phyloP scores from a whole-genome alignment of 2,797 vertebrate species.

The Hafferia zeledoni region DNA sequence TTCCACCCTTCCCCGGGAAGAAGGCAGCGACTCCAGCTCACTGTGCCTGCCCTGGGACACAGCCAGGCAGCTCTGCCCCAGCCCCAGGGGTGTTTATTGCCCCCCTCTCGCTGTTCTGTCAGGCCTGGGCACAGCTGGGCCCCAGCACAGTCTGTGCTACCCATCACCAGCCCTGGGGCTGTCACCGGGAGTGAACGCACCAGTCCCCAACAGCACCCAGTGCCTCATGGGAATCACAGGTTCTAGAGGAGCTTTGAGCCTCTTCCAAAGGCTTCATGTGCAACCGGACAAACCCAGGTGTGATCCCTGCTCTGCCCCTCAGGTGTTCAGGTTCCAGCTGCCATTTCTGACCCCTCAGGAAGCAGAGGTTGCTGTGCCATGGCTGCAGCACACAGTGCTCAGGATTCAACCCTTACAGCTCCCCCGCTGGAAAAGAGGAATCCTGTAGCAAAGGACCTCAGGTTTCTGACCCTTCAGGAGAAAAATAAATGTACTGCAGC shows the following conservation, averaged over 20 bases:
- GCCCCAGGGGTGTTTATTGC: too few relatives aligned
- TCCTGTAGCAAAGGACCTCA: fast-evolving
- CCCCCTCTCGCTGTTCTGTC: background rate
- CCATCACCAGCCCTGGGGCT: background rate
- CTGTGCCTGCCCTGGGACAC: background rate
- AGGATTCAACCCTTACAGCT: background rate
- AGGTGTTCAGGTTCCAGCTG: background rate
- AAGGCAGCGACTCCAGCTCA: too few relatives aligned
- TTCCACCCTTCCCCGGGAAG: fast-evolving
- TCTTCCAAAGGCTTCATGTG: fast-evolving
- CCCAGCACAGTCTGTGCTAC: background rate
- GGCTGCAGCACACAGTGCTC: fast-evolving
- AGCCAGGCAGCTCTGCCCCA: background rate
- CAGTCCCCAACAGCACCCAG: background rate
- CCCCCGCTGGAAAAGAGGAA: fast-evolving
- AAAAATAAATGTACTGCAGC: fast-evolving
- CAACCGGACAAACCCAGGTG: fast-evolving
- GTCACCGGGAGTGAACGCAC: too few relatives aligned
- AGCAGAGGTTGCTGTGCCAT: fast-evolving
- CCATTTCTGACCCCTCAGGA: fast-evolving
- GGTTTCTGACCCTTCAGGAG: background rate
- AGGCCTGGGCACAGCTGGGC: background rate
- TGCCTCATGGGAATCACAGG: fast-evolving
- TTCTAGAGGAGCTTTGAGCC: background rate
- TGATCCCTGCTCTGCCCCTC: background rate